Percentiles rank a stretch among this genome's conserved stretches.
These are phyloP conservation scores for Plodia interpunctella DNA, from an alignment of 1,140 invertebrate species.

Conservation along the genomic window DNA sequence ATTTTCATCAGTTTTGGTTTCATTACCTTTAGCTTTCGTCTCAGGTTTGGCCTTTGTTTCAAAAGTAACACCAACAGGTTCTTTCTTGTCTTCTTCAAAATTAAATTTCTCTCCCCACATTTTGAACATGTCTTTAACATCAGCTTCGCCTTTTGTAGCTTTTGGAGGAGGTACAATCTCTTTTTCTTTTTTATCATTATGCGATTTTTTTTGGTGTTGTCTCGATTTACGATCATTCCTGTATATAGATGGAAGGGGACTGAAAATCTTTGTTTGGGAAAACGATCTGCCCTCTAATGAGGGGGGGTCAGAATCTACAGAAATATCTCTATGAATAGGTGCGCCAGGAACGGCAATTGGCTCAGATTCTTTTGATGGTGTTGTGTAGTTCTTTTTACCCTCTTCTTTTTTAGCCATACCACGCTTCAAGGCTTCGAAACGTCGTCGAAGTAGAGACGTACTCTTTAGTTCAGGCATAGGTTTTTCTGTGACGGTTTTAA, in stretches of 20 bases:
- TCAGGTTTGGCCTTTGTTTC: constrained; percentile 14
- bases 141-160: constrained; percentile 30
- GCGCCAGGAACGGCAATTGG: constrained; percentile 7
- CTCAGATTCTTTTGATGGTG: constrained; percentile 25
- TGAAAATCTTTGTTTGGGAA: constrained; percentile 39
- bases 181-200: constrained; percentile 21
- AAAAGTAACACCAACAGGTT: constrained; percentile 18
- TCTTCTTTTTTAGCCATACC: constrained; percentile 41
- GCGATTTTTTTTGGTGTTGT: constrained; percentile 16
- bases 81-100: constrained; percentile 39
- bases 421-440: constrained; percentile 47
- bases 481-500: constrained; percentile 26
- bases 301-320: constrained; percentile 51
- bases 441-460: constrained; percentile 37
- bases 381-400: constrained; percentile 26
- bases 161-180: constrained; percentile 20
- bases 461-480: constrained; percentile 36
- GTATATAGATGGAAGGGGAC: constrained; percentile 16
- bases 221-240: not conserved
- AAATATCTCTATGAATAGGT: constrained; percentile 44
- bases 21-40: constrained; percentile 19
- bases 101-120: constrained; percentile 57
- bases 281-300: constrained; percentile 44
- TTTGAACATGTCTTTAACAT: constrained; percentile 55
- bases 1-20: constrained; percentile 18